A percentile compares a stretch with the other conserved stretches of the same genome.
Conservation (phyloP, 2,797 vertebrate genomes). For the Balearica regulorum region DNA sequence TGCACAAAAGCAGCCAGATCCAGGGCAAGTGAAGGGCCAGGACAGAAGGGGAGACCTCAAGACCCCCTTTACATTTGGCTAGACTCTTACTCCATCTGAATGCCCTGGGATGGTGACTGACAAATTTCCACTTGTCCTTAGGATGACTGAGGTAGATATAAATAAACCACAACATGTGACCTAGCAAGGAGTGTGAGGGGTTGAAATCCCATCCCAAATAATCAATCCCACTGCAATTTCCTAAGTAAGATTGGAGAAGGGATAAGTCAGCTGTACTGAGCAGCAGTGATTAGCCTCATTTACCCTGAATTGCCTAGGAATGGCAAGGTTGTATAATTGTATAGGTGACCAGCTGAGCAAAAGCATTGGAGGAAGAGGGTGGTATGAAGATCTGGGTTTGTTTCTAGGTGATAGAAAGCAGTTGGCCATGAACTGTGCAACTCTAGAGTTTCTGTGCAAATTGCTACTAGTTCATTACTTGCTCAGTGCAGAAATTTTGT, state of each 20-base stretch:
- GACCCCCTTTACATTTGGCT: background rate
- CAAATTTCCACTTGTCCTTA: slow-evolving; percentile 61
- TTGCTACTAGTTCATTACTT: background rate
- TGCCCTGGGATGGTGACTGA: background rate
- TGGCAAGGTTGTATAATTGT: background rate
- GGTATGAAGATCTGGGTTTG: background rate
- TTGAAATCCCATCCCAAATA: slow-evolving; percentile 67
- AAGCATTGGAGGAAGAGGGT: background rate
- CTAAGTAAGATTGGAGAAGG: slow-evolving; percentile 40
- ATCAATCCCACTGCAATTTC: slow-evolving; percentile 55
- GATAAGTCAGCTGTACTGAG: slow-evolving; percentile 38
- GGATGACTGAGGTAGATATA: slow-evolving; percentile 42
- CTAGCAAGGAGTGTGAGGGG: slow-evolving; percentile 23
- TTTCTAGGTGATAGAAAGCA: background rate
- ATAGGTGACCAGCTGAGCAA: background rate
- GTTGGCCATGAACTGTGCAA: background rate
- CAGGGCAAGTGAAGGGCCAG: background rate
- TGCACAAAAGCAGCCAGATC: background rate
- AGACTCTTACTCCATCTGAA: background rate
- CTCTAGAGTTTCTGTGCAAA: background rate
- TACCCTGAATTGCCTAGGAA: background rate
- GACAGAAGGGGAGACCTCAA: background rate
- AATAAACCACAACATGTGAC: slow-evolving; percentile 39
- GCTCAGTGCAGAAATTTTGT: background rate
- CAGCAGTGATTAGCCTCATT: slow-evolving; percentile 23